phyloP scores from a whole-genome alignment of 2,797 vertebrate species.

The Macropus fuliginosus region DNA sequence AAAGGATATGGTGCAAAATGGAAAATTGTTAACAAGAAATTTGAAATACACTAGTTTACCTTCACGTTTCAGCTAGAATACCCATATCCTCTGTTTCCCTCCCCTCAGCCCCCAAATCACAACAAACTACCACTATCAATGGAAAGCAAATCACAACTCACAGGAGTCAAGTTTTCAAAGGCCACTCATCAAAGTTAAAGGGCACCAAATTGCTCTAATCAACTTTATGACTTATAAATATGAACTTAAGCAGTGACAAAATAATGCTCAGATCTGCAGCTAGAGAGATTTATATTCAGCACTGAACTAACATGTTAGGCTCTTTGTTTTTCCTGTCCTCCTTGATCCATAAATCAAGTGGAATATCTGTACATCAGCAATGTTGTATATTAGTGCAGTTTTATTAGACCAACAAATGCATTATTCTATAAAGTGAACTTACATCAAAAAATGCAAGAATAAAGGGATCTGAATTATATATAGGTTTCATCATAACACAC shows the following conservation, averaged over 20 bases:
- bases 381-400: slow-evolving; percentile 56
- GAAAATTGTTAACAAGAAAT: slow-evolving; percentile 48
- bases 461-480: slow-evolving; percentile 65
- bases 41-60: slow-evolving; percentile 47
- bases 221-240: slow-evolving; percentile 38
- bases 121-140: slow-evolving; percentile 18
- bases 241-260: background rate
- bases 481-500: slow-evolving; percentile 41
- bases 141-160: slow-evolving; percentile 36
- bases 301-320: slow-evolving; percentile 34
- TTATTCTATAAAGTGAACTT: slow-evolving; percentile 61
- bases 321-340: slow-evolving; percentile 24
- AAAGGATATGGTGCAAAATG: slow-evolving; percentile 44
- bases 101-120: background rate
- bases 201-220: slow-evolving; percentile 50
- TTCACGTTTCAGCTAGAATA: slow-evolving; percentile 7
- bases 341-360: slow-evolving; percentile 47
- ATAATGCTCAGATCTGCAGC: background rate
- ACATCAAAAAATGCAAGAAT: slow-evolving; percentile 29
- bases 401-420: slow-evolving; percentile 54
- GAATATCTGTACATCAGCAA: slow-evolving; percentile 61
- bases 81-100: background rate
- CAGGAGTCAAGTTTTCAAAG: slow-evolving; percentile 40
- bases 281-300: slow-evolving; percentile 37
- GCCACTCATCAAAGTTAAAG: slow-evolving; percentile 37